A percentile compares a stretch with the other conserved stretches of the same genome.
Conservation (phyloP, 2,888 invertebrate genomes). For the Neoitamus cyanurus region DNA sequence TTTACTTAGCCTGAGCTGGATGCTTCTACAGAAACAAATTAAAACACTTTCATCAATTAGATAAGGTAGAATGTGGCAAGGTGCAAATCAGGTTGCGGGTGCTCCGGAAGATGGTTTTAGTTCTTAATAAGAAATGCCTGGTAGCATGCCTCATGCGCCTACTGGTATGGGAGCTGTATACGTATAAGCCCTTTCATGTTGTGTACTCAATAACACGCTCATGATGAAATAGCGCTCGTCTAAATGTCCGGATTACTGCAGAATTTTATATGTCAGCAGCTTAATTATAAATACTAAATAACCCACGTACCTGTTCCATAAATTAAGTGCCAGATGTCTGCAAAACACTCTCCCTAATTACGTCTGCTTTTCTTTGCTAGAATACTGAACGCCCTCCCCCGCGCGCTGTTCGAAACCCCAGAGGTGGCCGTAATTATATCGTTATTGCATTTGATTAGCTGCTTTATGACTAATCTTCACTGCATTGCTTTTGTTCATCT, state of each 20-base stretch:
- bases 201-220: background rate
- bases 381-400: too few species aligned
- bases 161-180: background rate
- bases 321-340: background rate
- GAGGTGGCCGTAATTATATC: too few species aligned
- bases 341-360: background rate
- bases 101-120: background rate
- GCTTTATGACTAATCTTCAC: too few species aligned
- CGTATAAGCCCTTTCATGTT: too few species aligned
- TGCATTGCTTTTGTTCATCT: too few species aligned
- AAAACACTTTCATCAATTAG: constrained; percentile 12
- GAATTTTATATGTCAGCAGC: background rate
- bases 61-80: background rate
- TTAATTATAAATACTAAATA: background rate
- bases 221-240: background rate
- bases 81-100: background rate
- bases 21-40: background rate
- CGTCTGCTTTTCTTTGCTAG: too few species aligned
- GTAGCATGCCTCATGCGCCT: background rate
- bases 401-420: too few species aligned
- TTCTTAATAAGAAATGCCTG: background rate
- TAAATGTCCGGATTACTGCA: background rate
- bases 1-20: background rate
- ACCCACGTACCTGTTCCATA: background rate
- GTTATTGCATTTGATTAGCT: too few species aligned